Base-by-base conservation (phyloP, 2,888 invertebrate species). In the Eupithecia subfuscata region DNA sequence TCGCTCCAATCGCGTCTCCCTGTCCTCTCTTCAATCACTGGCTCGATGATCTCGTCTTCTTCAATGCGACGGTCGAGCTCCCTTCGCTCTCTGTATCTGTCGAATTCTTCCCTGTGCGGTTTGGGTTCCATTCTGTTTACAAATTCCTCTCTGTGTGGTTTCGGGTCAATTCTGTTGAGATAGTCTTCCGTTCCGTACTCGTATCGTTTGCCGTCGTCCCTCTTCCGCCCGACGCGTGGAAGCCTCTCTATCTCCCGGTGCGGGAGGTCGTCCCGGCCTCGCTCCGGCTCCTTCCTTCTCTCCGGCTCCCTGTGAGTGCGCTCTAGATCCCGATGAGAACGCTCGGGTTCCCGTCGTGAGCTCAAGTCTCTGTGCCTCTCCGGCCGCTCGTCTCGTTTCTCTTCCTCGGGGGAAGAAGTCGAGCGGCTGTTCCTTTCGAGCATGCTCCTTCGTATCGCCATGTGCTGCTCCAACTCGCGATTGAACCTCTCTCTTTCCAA, bases 401-500 rank as follows among this genome's bases (percentile, higher is more conserved):
- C 94, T 90, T 95, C 93, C 88, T 95, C 95, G 73, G 95, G 94
- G 88, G 95, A 93, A 92, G 95, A 93, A 90, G 95, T 95, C 80
- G 95, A 95, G 89, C 95, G 94, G 89, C 94, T 92, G 82, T 95
- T 93, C 84, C 93, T 91, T 82, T 95, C 94, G 79, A 95, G 87
- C 89, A 95, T 93, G 84, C 95, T 95, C 81, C 95, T 89, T 77
- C 95, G 86, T 78, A 95, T 92, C 67, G 94, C 95, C 91, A 95
- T 95, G 79, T 95, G 95, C 82, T 94, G 93, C 79, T 95, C 94
- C 67, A 95, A 86, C 84, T 96, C 95, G 81, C 95, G 94, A 80
- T 95, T 96, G 79, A 96, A 95, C 75, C 96, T 93, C 83, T 97
- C 97, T 78, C 97, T 95, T 87, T 98, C 98, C 90, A 98, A 95